Conservation (phyloP, 2,797 vertebrate species). For the Sparus aurata region DNA sequence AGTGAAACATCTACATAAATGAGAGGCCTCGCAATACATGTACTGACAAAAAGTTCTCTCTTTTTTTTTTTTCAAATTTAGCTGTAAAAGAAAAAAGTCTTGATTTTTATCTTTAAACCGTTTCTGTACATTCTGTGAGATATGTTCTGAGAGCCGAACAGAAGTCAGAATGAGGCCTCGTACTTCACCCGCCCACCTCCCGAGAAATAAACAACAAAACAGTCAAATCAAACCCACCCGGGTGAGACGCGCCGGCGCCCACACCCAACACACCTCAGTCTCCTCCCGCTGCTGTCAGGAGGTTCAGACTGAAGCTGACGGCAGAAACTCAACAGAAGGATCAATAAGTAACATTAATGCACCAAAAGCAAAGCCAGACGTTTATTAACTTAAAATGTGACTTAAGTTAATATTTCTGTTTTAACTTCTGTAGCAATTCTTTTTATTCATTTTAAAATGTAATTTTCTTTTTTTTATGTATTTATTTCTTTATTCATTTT, state of each 20-base stretch:
- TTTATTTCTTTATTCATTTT: no score
- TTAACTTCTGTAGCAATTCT: no score
- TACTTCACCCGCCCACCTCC: constrained; percentile 33
- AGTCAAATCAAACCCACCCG: constrained; percentile 27
- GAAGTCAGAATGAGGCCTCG: constrained; percentile 75
- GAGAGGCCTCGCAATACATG: constrained; percentile 86
- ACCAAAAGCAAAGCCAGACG: no score
- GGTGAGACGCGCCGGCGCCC: neutral
- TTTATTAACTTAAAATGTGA: no score
- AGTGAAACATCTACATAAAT: constrained; percentile 86
- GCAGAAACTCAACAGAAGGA: no score
- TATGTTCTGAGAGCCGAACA: constrained; percentile 81
- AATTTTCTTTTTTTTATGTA: no score
- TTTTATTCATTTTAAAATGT: no score
- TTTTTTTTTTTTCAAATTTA: constrained; percentile 47
- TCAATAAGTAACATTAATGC: no score
- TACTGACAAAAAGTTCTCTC: constrained; percentile 63
- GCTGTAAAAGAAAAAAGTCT: constrained; percentile 74
- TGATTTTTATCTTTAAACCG: constrained; percentile 50
- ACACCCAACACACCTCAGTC: constrained; percentile 34
- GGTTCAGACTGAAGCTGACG: no score
- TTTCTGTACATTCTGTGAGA: constrained; percentile 86
- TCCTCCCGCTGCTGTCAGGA: no score
- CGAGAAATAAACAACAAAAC: constrained; percentile 16
- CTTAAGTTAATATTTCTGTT: no score